Evolutionary conservation across 2,113 vertebrate species (phyloP).

Genomic region (Heteronetta atricapilla): DNA sequence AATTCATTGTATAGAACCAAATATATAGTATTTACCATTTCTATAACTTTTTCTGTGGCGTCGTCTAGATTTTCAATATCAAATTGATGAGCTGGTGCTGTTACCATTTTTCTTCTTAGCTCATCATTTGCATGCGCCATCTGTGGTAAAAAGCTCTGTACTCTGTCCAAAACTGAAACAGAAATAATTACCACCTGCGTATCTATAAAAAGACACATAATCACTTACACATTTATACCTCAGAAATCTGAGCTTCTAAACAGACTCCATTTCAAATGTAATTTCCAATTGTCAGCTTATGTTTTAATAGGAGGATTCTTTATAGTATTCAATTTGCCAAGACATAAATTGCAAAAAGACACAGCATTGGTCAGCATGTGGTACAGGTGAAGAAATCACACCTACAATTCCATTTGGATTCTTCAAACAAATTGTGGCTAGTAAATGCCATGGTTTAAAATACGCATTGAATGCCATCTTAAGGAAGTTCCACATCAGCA

Average conservation of each 20-base stretch:
- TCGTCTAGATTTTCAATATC: slow-evolving; percentile 87
- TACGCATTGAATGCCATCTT: background rate
- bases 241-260: background rate
- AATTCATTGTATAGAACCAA: background rate
- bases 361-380: background rate
- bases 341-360: background rate
- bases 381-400: background rate
- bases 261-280: background rate
- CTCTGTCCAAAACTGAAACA: slow-evolving; percentile 83
- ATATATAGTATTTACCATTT: slow-evolving; percentile 82
- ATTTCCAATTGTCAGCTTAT: background rate
- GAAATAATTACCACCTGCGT: background rate
- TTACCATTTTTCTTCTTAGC: slow-evolving; percentile 83
- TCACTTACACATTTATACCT: background rate
- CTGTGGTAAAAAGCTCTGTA: slow-evolving; percentile 90
- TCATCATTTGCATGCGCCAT: slow-evolving; percentile 89
- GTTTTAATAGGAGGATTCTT: background rate
- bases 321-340: background rate
- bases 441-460: background rate
- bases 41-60: slow-evolving; percentile 81
- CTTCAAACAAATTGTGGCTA: background rate
- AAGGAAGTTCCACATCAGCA: background rate
- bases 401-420: background rate
- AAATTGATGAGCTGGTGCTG: slow-evolving; percentile 78
- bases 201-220: background rate